A percentile compares a stretch with the other conserved stretches of the same genome.
These are phyloP conservation scores for Aphaenogaster floridana DNA, from an alignment of 1,140 invertebrate species.

Conservation along the genomic window DNA sequence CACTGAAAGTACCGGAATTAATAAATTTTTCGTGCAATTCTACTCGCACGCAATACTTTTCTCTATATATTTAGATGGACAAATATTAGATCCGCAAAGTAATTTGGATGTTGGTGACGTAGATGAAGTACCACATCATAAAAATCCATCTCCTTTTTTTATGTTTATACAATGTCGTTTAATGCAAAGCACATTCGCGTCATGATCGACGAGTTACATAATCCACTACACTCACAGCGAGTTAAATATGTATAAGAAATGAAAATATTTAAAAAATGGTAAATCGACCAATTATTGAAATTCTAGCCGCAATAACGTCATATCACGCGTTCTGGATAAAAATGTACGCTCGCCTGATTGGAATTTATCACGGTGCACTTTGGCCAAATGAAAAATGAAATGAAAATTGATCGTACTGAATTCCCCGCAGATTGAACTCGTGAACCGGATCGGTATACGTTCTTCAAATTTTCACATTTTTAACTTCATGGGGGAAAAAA, in stretches of 20 bases:
- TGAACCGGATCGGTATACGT: constrained; percentile 34
- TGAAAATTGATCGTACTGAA: constrained; percentile 59
- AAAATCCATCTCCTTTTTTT: not conserved
- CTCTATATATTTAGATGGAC: constrained; percentile 25
- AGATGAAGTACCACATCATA: not conserved
- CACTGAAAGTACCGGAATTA: constrained; percentile 20
- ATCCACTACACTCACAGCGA: constrained; percentile 24
- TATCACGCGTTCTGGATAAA: constrained; percentile 25
- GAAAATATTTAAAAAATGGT: constrained; percentile 42
- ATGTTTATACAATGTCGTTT: constrained; percentile 4
- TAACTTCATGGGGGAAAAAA: constrained; percentile 1
- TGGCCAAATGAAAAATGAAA: constrained; percentile 55
- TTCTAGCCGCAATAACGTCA: constrained; percentile 56
- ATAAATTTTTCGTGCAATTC: constrained; percentile 52
- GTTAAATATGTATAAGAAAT: constrained; percentile 35
- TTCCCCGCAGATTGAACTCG: constrained; percentile 22
- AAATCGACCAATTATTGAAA: constrained; percentile 69
- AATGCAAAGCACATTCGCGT: constrained; percentile 10
- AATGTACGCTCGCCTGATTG: constrained; percentile 25
- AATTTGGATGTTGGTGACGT: constrained; percentile 10
- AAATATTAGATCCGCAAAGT: constrained; percentile 1
- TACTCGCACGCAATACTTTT: constrained; percentile 28
- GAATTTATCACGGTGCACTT: constrained; percentile 58
- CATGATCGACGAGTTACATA: not conserved
- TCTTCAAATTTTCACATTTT: constrained; percentile 59